A percentile compares a stretch with the other conserved stretches of the same genome.
phyloP scores from a whole-genome alignment of 1,140 invertebrate genomes.

The Nymphalis io region DNA sequence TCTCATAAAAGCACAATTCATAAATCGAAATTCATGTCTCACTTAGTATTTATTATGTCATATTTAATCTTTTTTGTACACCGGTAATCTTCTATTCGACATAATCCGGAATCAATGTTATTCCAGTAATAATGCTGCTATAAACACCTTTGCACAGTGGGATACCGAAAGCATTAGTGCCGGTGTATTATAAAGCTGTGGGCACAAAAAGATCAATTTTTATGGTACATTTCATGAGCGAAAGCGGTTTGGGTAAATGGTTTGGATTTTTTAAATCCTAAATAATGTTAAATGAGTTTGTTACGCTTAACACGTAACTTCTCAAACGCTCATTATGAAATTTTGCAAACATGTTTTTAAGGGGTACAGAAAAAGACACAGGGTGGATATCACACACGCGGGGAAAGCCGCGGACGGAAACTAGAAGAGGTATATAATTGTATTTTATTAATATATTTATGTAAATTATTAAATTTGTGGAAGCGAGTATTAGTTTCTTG shows the following conservation, averaged over 20 bases:
- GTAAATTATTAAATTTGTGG: too few species aligned
- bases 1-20: neutral
- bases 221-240: conserved; percentile 36
- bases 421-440: too few species aligned
- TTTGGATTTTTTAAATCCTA: too few species aligned
- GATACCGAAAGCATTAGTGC: conserved; percentile 64
- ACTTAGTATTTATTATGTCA: neutral
- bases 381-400: too few species aligned
- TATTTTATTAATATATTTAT: too few species aligned
- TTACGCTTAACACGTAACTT: too few species aligned
- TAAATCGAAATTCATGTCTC: neutral
- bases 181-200: conserved; percentile 59
- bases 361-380: too few species aligned
- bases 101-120: conserved; percentile 23
- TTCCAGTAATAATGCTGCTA: conserved; percentile 33
- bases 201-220: conserved; percentile 67
- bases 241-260: conserved; percentile 38
- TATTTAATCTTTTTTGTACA: neutral
- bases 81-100: neutral
- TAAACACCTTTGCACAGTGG: conserved; percentile 55
- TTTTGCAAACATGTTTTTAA: too few species aligned
- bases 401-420: too few species aligned
- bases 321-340: too few species aligned
- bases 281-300: too few species aligned
- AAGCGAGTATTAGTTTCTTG: too few species aligned